Evolutionary conservation across 2,797 vertebrate genomes (phyloP), one percentile per base, ranked within the genome.

Genomic region (Netta rufina): DNA sequence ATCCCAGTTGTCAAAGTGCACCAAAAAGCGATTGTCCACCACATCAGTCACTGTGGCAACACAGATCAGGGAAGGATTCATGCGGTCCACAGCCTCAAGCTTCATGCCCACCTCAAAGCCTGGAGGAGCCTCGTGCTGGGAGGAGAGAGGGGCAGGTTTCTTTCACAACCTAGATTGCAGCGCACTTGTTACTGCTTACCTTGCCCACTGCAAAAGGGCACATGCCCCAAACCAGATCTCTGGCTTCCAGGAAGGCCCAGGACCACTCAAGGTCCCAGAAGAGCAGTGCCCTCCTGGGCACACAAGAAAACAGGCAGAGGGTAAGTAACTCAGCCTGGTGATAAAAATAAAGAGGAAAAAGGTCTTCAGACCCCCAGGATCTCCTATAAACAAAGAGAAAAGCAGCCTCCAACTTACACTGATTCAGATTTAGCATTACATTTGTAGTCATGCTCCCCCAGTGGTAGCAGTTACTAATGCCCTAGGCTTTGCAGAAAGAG

Each of bases 1-100:
- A 41, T 99, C 99, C 99, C 99, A 99, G 98, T 99, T 99, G 97
- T 99, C 99, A 95, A 99, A 99, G 97, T 99, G 99, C 97, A 99
- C 99, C 93, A 99, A 98, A 97, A 99, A 99, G 75, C 98, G 98
- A 89, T 98, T 95, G 58, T 99, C 98, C 91, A 99, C 99, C 91
- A 99, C 98, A 1, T 99, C 99, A 1, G 99, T 99, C 97, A 99
- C 98, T 12, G 99, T 99, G 95, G 99, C 99, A 84, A 99, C 99
- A 5, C 99, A 99, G 97, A 99, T 98, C 71, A 99, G 98, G 45
- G 99, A 99, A 2, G 99, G 99, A 97, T 99, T 99, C 99, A 99
- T 99, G 53, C 99, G 99, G 94, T 99, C 99, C 19, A 99, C 99
- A 0, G 99, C 99, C 95, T 99, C 99, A 16, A 99, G 98, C 97